These are phyloP conservation scores for Criorhina ranunculi DNA, from an alignment of 2,888 invertebrate species.

Conservation along the genomic window DNA sequence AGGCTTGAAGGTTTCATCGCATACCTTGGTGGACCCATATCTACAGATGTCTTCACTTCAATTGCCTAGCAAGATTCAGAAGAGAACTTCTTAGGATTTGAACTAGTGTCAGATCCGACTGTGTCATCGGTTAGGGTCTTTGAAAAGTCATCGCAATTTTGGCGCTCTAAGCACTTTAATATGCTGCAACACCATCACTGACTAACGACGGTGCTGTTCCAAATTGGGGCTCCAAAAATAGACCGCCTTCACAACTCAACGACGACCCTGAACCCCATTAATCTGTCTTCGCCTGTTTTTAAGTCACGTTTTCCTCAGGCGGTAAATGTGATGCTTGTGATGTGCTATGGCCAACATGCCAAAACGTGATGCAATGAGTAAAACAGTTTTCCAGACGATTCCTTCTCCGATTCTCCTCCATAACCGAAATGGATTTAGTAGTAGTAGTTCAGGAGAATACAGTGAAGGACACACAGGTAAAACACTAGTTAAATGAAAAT, in stretches of 20 bases:
- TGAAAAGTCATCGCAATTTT: too few species aligned
- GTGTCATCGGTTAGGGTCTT: too few species aligned
- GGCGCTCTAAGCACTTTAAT: too few species aligned
- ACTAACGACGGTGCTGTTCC: too few species aligned
- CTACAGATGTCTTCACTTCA: too few species aligned
- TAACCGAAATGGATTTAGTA: background rate
- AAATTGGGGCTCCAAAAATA: too few species aligned
- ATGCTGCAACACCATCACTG: too few species aligned
- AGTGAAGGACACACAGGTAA: background rate
- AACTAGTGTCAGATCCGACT: too few species aligned
- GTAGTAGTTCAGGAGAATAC: background rate
- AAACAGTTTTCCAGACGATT: slow-evolving; percentile 6
- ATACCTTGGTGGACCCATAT: too few species aligned
- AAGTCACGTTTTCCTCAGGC: slow-evolving; percentile 13
- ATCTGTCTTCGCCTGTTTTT: background rate
- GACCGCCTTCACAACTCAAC: background rate
- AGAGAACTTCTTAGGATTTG: too few species aligned
- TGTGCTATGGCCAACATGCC: background rate
- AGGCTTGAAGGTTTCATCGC: too few species aligned
- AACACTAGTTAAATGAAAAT: background rate
- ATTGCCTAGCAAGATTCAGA: too few species aligned
- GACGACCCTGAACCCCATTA: background rate
- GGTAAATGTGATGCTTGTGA: slow-evolving; percentile 9
- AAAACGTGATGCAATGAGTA: slow-evolving; percentile 27
- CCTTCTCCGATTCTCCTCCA: background rate